Conservation (phyloP, 2,797 vertebrate species). For the Acanthornis magna region DNA sequence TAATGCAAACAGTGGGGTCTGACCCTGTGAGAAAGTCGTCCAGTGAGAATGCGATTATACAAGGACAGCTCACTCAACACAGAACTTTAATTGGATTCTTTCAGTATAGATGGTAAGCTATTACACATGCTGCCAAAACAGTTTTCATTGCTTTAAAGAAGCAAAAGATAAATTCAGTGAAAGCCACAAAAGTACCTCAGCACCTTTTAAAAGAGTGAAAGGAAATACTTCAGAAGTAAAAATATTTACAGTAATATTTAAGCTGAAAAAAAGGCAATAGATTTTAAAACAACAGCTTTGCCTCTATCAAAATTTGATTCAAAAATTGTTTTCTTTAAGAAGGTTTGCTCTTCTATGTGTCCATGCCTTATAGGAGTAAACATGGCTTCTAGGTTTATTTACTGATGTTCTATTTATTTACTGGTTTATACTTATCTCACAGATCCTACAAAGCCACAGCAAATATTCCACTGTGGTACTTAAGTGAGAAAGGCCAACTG, state of each 20-base stretch:
- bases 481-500: constrained; percentile 1
- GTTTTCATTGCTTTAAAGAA: not conserved
- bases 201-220: not conserved
- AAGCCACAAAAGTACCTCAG: not conserved
- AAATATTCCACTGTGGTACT: not conserved
- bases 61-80: not conserved
- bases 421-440: not conserved
- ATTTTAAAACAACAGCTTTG: not conserved
- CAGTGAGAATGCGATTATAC: not conserved
- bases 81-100: not conserved
- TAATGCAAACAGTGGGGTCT: not conserved
- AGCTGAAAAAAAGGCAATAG: not conserved
- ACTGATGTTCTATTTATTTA: not conserved
- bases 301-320: not conserved
- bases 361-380: not conserved
- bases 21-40: not conserved
- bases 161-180: not conserved
- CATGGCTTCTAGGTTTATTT: not conserved
- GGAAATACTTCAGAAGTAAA: not conserved
- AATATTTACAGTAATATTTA: not conserved
- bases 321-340: not conserved
- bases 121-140: not conserved
- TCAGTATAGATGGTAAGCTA: not conserved
- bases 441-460: not conserved
- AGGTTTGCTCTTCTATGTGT: not conserved